Evolutionary conservation across 1,140 invertebrate species (phyloP).

Genomic region (Ceratoteleas bidentatus): DNA sequence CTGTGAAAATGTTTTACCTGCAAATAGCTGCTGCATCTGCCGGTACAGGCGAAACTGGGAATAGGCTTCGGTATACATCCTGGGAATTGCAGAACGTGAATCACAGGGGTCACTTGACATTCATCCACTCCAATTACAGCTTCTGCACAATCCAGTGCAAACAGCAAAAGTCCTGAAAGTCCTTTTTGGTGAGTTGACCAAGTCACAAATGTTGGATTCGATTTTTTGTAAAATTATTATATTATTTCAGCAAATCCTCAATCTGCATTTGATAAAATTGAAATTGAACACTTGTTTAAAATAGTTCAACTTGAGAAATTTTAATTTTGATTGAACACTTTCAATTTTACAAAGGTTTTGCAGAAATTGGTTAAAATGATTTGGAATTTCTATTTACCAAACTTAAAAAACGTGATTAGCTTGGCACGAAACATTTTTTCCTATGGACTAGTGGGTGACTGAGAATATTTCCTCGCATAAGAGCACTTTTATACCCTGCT

Average conservation of each 20-base stretch:
- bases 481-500: constrained; percentile 76
- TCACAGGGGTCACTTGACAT: constrained; percentile 94
- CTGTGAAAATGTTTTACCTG: constrained; percentile 84
- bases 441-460: constrained; percentile 63
- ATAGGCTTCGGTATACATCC: constrained; percentile 96
- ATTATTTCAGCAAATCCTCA: too few species aligned
- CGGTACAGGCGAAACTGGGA: constrained; percentile 95
- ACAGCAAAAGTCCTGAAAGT: constrained; percentile 63
- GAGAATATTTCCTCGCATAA: constrained; percentile 54
- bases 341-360: too few species aligned
- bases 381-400: constrained; percentile 55
- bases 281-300: too few species aligned
- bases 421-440: constrained; percentile 66
- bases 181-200: constrained; percentile 63
- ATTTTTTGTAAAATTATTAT: too few species aligned
- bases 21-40: constrained; percentile 94
- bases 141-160: constrained; percentile 61
- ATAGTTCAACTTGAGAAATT: too few species aligned
- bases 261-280: too few species aligned
- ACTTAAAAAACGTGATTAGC: constrained; percentile 35
- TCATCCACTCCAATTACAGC: constrained; percentile 86
- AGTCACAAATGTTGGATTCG: too few species aligned
- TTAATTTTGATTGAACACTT: too few species aligned
- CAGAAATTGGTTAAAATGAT: too few species aligned
- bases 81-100: constrained; percentile 94